Evolutionary conservation across 2,797 vertebrate species (phyloP).

Genomic region (Rhinophrynus dorsalis): DNA sequence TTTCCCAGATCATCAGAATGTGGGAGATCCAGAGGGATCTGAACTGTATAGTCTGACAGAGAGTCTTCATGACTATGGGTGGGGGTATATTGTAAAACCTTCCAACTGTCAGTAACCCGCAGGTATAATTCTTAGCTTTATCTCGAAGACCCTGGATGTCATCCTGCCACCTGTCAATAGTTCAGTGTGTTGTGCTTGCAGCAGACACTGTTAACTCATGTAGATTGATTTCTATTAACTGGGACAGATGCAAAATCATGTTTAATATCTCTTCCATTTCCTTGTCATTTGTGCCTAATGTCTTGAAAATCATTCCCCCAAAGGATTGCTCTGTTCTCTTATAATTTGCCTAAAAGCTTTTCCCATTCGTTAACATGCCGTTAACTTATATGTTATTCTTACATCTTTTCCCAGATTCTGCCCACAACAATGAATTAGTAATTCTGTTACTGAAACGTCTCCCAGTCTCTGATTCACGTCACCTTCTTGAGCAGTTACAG

Average conservation of each 20-base stretch:
- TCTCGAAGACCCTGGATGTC: no score
- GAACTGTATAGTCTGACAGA: no score
- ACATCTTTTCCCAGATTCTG: not conserved
- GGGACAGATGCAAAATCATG: constrained; percentile 52
- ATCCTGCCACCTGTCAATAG: no score
- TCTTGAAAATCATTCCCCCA: constrained; percentile 33
- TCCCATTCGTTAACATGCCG: constrained; percentile 12
- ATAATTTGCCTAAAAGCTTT: constrained; percentile 48
- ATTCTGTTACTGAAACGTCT: not conserved
- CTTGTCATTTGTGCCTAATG: constrained; percentile 43
- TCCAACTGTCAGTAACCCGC: no score
- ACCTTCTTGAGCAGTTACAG: not conserved
- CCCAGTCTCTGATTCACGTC: constrained; percentile 9
- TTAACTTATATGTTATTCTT: not conserved
- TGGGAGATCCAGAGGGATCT: no score
- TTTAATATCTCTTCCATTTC: constrained; percentile 41
- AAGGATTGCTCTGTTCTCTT: constrained; percentile 33
- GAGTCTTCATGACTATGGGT: no score
- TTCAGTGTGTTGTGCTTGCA: not conserved
- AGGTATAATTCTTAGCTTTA: no score
- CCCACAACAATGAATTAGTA: constrained; percentile 16
- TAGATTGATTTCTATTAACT: constrained; percentile 43
- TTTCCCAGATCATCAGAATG: no score
- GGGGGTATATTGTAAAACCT: no score
- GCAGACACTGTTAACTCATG: constrained; percentile 20